These are phyloP conservation scores for Drosophila neonasuta DNA, from an alignment of 2,888 invertebrate genomes.

Conservation along the genomic window DNA sequence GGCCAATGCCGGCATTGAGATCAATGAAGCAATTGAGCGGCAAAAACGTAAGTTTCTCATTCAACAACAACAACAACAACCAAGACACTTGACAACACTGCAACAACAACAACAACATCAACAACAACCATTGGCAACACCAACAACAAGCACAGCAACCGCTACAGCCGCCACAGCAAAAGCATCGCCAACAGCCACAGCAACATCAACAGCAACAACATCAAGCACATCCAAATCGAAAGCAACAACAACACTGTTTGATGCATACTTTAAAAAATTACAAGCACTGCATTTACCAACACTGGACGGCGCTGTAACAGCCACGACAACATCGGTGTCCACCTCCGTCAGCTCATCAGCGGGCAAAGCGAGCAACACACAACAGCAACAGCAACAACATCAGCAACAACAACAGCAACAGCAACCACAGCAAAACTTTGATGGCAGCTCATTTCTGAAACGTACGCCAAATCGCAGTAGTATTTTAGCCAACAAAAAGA, in stretches of 20 bases:
- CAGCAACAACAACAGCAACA: constrained; percentile 38
- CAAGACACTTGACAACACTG: constrained; percentile 54
- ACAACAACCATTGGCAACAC: constrained; percentile 56
- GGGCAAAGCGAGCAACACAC: constrained; percentile 35
- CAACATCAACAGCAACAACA: constrained; percentile 47
- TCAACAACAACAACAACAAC: constrained; percentile 61
- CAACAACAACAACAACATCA: constrained; percentile 50
- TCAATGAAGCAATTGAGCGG: constrained; percentile 80
- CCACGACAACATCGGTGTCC: constrained; percentile 61
- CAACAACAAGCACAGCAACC: constrained; percentile 48
- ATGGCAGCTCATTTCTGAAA: constrained; percentile 77
- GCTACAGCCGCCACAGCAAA: constrained; percentile 25
- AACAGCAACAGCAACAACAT: constrained; percentile 42
- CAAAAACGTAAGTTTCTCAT: constrained; percentile 79
- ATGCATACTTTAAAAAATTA: constrained; percentile 81
- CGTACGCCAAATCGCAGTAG: constrained; percentile 78
- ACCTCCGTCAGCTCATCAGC: constrained; percentile 57
- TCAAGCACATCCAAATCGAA: constrained; percentile 40
- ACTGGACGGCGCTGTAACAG: constrained; percentile 62
- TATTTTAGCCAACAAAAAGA: constrained; percentile 65
- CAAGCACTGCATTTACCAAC: constrained; percentile 72
- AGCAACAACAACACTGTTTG: constrained; percentile 75
- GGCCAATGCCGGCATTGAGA: constrained; percentile 74
- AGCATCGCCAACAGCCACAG: constrained; percentile 28
- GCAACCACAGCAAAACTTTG: constrained; percentile 44